Percentiles rank a stretch among this genome's conserved stretches.
These are phyloP conservation scores for Eupithecia subfuscata DNA, from an alignment of 2,888 invertebrate species.

Conservation along the genomic window DNA sequence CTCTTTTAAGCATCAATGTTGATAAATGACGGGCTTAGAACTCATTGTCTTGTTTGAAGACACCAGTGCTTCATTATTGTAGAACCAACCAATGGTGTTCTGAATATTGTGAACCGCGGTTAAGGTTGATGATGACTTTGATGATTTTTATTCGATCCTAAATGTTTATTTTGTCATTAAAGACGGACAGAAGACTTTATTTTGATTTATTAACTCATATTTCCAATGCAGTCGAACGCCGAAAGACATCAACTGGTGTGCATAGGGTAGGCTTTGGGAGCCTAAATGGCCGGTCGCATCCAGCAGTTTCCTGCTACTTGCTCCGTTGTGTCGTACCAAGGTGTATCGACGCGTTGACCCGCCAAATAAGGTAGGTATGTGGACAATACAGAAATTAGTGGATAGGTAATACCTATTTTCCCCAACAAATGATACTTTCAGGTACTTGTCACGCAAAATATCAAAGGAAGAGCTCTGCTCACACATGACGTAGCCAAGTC, in stretches of 20 bases:
- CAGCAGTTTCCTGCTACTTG: neutral
- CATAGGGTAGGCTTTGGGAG: neutral
- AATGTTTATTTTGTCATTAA: neutral
- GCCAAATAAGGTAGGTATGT: no score
- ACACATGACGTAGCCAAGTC: constrained; percentile 1
- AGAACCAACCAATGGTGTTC: no score
- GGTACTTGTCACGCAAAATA: neutral
- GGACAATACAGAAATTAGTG: no score
- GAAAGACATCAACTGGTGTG: neutral
- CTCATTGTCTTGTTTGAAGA: no score
- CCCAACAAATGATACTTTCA: neutral
- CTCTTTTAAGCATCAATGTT: no score
- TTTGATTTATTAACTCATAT: neutral
- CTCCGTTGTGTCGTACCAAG: neutral
- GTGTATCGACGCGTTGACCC: no score
- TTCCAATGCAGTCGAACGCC: neutral
- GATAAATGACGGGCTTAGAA: no score
- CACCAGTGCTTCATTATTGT: no score
- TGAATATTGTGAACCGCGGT: neutral
- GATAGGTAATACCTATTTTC: neutral
- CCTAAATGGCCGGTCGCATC: neutral
- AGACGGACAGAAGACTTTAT: neutral
- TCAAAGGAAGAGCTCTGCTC: constrained; percentile 1
- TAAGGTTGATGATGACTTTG: neutral
- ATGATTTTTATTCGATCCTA: neutral